Conservation (phyloP, 2,797 vertebrate genomes). For the Chelmon rostratus region DNA sequence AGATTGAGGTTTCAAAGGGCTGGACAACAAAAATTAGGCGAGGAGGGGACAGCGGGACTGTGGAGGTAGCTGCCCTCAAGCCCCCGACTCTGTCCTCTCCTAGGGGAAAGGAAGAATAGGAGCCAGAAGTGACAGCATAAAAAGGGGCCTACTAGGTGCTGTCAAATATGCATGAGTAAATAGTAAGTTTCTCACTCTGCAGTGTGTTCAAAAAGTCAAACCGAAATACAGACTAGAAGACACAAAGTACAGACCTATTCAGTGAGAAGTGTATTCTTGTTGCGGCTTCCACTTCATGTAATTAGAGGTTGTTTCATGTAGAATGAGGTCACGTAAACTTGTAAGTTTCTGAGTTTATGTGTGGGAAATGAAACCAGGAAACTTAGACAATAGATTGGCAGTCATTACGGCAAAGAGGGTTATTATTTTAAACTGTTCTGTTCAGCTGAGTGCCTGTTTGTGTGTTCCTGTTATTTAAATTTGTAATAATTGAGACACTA, state of each 20-base stretch:
- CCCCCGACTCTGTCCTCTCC: slow-evolving; percentile 82
- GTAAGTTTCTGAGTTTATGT: slow-evolving; percentile 81
- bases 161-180: slow-evolving; percentile 87
- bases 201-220: slow-evolving; percentile 62
- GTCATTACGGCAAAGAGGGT: slow-evolving; percentile 72
- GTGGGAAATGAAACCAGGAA: slow-evolving; percentile 85
- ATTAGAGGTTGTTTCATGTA: slow-evolving; percentile 84
- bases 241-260: slow-evolving; percentile 65
- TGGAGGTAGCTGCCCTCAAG: slow-evolving; percentile 89
- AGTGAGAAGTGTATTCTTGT: slow-evolving; percentile 78
- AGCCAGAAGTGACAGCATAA: slow-evolving; percentile 83
- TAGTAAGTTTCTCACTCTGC: slow-evolving; percentile 85
- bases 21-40: slow-evolving; percentile 87
- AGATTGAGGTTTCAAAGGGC: slow-evolving; percentile 89
- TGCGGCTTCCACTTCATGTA: slow-evolving; percentile 82
- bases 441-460: slow-evolving; percentile 67
- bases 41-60: slow-evolving; percentile 83
- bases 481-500: slow-evolving; percentile 66
- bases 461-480: slow-evolving; percentile 78
- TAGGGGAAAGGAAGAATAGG: slow-evolving; percentile 84
- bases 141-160: slow-evolving; percentile 85
- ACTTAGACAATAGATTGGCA: slow-evolving; percentile 82
- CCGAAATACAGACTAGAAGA: slow-evolving; percentile 59
- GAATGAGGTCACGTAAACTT: slow-evolving; percentile 80
- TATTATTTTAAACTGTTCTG: slow-evolving; percentile 79